Evolutionary conservation across 1,140 invertebrate species (phyloP).

Genomic region (Apis mellifera): Amel_HAv3.1 CM009932.2:333501-334000

Average conservation of each 20-base stretch:
- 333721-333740: no score
- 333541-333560: no score
- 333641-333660: no score
- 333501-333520: no score
- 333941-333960: constrained; percentile 76
- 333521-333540: no score
- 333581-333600: background rate
- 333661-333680: no score
- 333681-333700: no score
- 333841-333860: constrained; percentile 10
- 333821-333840: background rate
- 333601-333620: background rate
- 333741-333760: no score
- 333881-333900: constrained; percentile 29
- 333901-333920: constrained; percentile 68
- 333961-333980: constrained; percentile 77
- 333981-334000: constrained; percentile 84
- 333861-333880: constrained; percentile 29
- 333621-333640: background rate
- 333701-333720: no score
- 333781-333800: no score
- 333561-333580: background rate
- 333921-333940: constrained; percentile 76
- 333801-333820: no score
- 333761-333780: no score